phyloP scores from a whole-genome alignment of 2,113 vertebrate genomes.

The Arizona elegans region DNA sequence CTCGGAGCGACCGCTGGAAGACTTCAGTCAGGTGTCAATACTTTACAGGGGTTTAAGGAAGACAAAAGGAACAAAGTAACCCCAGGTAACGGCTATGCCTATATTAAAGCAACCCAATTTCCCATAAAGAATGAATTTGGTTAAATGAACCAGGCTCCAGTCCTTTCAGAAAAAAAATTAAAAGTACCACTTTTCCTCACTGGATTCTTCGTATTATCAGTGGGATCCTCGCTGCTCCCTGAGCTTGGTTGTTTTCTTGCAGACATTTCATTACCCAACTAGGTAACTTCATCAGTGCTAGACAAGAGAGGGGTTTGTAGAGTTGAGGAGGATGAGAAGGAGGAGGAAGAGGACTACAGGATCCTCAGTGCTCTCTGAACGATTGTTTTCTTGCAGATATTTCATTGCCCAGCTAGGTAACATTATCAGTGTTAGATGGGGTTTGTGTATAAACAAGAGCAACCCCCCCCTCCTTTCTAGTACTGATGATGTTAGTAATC shows the following conservation, averaged over 20 bases:
- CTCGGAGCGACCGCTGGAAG: conserved; percentile 89
- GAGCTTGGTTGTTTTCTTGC: not conserved
- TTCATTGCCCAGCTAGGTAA: too few species aligned
- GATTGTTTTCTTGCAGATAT: too few species aligned
- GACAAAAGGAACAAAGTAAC: conserved; percentile 95
- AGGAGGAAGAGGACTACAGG: not conserved
- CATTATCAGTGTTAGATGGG: too few species aligned
- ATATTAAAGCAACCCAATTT: not conserved
- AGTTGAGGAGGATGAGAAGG: too few species aligned
- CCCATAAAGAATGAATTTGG: not conserved
- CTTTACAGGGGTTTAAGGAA: conserved; percentile 92
- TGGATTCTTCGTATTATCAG: not conserved
- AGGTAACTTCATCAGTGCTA: too few species aligned
- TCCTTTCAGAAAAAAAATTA: not conserved
- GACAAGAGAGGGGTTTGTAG: too few species aligned
- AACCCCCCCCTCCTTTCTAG: too few species aligned
- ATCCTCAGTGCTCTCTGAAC: not conserved
- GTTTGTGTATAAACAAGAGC: too few species aligned
- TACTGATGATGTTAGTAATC: too few species aligned
- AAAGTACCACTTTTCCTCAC: not conserved
- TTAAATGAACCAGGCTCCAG: not conserved
- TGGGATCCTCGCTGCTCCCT: not conserved
- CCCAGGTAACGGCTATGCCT: conserved; percentile 74
- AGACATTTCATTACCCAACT: too few species aligned
- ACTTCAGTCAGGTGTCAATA: conserved; percentile 91